Evolutionary conservation across 1,140 invertebrate species (phyloP).

Genomic region (Euura lappo): DNA sequence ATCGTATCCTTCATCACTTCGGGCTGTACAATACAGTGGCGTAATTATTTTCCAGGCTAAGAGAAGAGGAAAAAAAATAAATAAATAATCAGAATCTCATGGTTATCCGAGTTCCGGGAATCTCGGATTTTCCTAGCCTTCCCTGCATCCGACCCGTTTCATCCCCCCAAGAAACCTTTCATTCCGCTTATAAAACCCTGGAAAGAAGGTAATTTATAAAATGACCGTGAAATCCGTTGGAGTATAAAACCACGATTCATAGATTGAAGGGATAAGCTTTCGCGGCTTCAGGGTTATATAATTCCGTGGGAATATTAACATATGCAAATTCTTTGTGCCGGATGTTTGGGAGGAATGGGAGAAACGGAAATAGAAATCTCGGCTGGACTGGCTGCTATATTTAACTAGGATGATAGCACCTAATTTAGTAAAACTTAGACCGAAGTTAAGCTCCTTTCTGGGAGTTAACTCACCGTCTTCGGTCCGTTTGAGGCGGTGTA

Average conservation of each 20-base stretch:
- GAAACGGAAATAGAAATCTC: conserved; percentile 36
- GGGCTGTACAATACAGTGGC: not conserved
- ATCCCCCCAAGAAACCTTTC: no score
- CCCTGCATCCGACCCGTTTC: no score
- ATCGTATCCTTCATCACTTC: not conserved
- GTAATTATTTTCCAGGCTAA: no score
- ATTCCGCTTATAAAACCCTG: not conserved
- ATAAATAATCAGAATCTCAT: no score
- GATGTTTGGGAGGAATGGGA: not conserved
- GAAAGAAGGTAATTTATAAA: not conserved
- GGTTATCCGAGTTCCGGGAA: no score
- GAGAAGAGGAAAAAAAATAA: no score
- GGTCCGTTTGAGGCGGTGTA: not conserved
- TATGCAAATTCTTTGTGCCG: conserved; percentile 40
- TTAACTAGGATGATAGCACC: conserved; percentile 47
- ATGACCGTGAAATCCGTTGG: not conserved
- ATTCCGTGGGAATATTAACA: conserved; percentile 42
- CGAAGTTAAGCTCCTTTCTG: conserved; percentile 44
- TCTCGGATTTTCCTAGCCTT: no score
- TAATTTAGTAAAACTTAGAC: conserved; percentile 50
- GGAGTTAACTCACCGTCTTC: not conserved
- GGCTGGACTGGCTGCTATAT: conserved; percentile 33
- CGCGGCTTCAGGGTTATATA: conserved; percentile 39
- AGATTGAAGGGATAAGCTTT: conserved; percentile 39
- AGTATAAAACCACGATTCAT: conserved; percentile 27